Evolutionary conservation across 2,797 vertebrate genomes (phyloP), one percentile per base, ranked within the genome.

Genomic region (Acestrorhynchus altus): DNA sequence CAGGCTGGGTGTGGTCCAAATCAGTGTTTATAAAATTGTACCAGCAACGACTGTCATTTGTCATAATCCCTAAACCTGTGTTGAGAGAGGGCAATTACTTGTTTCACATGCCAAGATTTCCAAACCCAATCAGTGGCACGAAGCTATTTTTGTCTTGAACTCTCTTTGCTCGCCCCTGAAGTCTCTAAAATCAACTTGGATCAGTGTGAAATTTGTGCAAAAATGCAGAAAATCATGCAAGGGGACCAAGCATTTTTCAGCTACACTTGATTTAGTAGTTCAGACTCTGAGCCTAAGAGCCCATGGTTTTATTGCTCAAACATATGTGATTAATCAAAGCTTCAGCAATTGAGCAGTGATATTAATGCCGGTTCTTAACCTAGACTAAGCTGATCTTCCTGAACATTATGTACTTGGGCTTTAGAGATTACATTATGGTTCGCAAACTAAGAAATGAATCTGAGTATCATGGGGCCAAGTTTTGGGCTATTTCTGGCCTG

Each of bases 391-490:
- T 61, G 59, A 61, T 39, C 35, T 61, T 20, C 16, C 18, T 35
- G 59, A 8, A 61, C 59, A 61, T n/a, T 39, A 11, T 61, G 59
- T 35, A n/a, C 59, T 61, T 52, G 44, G 63, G 59, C 40, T 24
- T 26, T 44, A 40, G 22, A 20, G 35, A 56, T 28, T 2, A 54
- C 31, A 18, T 49, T 74, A 31, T 39, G 35, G 6, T 15, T 74
- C 60, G n/a, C n/a, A 63, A 26, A 61, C 61, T 44, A 28, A 54
- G 72, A 52, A 65, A 64, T 74, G n/a, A 63, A 52, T 51, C 28
- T 20, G 49, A 26, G 8, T 12, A 47, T 52, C 18, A 61, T 40
- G 47, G 8, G 4, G 46, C 20, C 22, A 39, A n/a, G 59, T 35
- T n/a, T 61, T 15, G 16, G 7, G 57, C 31, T 63, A 24, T 64